phyloP scores from a whole-genome alignment of 2,888 invertebrate genomes.

The Drosophila hamatofila region DNA sequence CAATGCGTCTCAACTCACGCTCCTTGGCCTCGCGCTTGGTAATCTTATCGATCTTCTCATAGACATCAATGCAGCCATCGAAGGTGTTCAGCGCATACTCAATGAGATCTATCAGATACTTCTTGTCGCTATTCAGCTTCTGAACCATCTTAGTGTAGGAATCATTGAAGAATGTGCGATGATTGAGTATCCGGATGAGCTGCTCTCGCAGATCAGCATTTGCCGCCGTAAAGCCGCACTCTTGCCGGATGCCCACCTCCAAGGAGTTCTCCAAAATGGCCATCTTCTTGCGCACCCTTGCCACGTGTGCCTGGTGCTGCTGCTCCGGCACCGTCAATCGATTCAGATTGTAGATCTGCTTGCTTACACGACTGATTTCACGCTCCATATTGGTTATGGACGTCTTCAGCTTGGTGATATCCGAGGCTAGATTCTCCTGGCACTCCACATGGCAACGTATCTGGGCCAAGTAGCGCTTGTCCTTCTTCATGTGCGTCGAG shows the following conservation, averaged over 20 bases:
- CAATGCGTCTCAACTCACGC: conserved; percentile 77
- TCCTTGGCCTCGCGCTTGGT: conserved; percentile 76
- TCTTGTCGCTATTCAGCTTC: conserved; percentile 82
- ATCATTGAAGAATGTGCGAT: conserved; percentile 82
- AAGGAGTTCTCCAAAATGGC: conserved; percentile 82
- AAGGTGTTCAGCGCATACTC: conserved; percentile 83
- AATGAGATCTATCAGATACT: conserved; percentile 83
- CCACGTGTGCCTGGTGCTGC: conserved; percentile 81
- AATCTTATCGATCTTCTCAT: conserved; percentile 82
- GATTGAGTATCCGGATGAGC: conserved; percentile 79
- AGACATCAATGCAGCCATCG: conserved; percentile 82
- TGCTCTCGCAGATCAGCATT: conserved; percentile 79
- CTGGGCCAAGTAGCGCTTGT: conserved; percentile 64
- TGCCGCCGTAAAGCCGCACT: conserved; percentile 80
- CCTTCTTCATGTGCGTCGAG: conserved; percentile 68
- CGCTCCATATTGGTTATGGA: conserved; percentile 79
- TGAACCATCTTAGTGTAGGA: conserved; percentile 83
- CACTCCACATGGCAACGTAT: conserved; percentile 82
- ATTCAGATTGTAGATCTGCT: conserved; percentile 82
- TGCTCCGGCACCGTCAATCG: conserved; percentile 82
- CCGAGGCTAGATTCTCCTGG: conserved; percentile 78
- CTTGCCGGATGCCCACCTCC: conserved; percentile 82
- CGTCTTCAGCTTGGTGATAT: conserved; percentile 79
- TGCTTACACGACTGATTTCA: conserved; percentile 79
- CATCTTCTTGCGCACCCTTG: conserved; percentile 73